Evolutionary conservation across 2,113 vertebrate species (phyloP).

Genomic region (Notothenia rossii): DNA sequence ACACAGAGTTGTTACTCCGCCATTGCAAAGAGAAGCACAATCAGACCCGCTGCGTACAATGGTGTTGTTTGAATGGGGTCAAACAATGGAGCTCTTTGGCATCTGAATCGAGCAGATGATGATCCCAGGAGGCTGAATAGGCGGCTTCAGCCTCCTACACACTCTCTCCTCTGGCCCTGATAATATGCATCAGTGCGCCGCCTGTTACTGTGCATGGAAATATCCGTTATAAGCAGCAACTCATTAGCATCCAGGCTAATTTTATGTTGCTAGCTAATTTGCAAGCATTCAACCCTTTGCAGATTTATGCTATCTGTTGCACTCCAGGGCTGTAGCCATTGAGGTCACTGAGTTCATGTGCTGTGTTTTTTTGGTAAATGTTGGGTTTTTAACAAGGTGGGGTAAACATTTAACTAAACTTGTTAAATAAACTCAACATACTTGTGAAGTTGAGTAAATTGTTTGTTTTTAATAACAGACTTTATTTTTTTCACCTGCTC

Average conservation of each 20-base stretch:
- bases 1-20: slow-evolving; percentile 31
- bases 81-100: slow-evolving; percentile 78
- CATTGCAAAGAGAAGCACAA: slow-evolving; percentile 56
- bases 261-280: slow-evolving; percentile 24
- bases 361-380: no score
- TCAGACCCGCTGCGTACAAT: slow-evolving; percentile 73
- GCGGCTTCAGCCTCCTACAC: slow-evolving; percentile 72
- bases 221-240: slow-evolving; percentile 56
- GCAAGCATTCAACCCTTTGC: slow-evolving; percentile 2
- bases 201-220: slow-evolving; percentile 54
- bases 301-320: neutral
- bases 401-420: neutral
- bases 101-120: slow-evolving; percentile 73
- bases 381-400: neutral
- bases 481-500: neutral
- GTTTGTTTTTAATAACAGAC: neutral
- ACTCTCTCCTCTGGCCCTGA: slow-evolving; percentile 55
- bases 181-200: slow-evolving; percentile 58
- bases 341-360: slow-evolving; percentile 11
- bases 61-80: slow-evolving; percentile 71
- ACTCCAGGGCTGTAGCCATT: neutral
- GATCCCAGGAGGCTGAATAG: slow-evolving; percentile 74
- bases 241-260: slow-evolving; percentile 54
- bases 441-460: neutral
- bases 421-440: no score